These are phyloP conservation scores for Lagenorhynchus albirostris DNA, from an alignment of 2,113 vertebrate genomes.

Conservation along the genomic window DNA sequence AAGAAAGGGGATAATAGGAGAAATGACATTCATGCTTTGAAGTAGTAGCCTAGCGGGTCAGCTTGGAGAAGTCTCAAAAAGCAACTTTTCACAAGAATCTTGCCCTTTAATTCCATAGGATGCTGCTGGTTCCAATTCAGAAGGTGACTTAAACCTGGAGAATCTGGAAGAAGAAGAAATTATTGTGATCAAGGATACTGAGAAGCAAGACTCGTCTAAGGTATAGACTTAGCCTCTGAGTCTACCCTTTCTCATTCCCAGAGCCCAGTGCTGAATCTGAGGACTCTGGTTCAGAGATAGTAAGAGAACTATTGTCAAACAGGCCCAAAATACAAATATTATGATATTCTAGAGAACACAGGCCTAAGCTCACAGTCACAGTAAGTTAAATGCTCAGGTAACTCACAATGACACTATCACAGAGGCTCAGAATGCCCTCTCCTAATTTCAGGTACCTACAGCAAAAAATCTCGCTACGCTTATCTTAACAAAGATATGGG, in stretches of 20 bases:
- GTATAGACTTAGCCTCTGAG: constrained; percentile 43
- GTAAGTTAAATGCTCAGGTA: background rate
- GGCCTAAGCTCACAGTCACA: background rate
- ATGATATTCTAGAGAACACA: constrained; percentile 31
- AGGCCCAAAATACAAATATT: background rate
- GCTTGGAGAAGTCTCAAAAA: constrained; percentile 19
- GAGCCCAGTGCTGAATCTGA: constrained; percentile 13
- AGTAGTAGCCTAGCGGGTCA: background rate
- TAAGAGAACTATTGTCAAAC: background rate
- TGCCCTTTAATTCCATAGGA: constrained; percentile 46
- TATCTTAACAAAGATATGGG: background rate
- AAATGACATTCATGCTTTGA: background rate
- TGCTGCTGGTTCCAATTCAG: constrained; percentile 21
- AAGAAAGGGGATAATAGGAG: background rate
- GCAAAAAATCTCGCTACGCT: background rate
- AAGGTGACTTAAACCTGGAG: constrained; percentile 47
- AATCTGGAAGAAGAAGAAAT: constrained; percentile 71
- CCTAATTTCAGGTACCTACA: background rate
- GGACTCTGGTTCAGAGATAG: constrained; percentile 15
- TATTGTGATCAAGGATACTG: constrained; percentile 72
- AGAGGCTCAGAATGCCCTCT: background rate
- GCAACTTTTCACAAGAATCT: background rate
- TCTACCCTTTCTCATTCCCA: constrained; percentile 18
- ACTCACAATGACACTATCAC: background rate
- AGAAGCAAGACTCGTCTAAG: constrained; percentile 62